These are phyloP conservation scores for Odiellus spinosus DNA, from an alignment of 2,888 invertebrate genomes.

Conservation along the genomic window DNA sequence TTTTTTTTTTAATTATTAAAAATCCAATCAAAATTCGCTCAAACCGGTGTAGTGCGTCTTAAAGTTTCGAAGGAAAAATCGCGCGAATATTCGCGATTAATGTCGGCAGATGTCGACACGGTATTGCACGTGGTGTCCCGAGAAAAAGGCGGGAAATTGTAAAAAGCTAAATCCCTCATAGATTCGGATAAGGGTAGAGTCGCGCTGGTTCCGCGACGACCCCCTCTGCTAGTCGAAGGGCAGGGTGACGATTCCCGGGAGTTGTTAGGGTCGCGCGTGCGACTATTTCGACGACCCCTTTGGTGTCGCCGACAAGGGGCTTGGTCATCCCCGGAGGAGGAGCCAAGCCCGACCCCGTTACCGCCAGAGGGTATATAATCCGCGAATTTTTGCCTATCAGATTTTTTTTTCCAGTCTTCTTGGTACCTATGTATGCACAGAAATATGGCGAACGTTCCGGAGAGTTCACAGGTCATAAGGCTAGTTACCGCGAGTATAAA, in stretches of 20 bases:
- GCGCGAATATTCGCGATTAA: constrained; percentile 20
- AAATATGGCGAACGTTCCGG: constrained; percentile 71
- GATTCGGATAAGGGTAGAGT: constrained; percentile 20
- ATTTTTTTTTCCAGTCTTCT: constrained; percentile 16
- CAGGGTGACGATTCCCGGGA: constrained; percentile 13
- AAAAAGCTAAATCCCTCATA: constrained; percentile 22
- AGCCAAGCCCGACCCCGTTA: background rate
- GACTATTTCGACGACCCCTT: constrained; percentile 11
- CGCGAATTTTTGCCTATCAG: constrained; percentile 7
- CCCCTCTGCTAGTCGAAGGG: constrained; percentile 6
- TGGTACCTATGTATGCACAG: constrained; percentile 61
- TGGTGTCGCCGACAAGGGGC: constrained; percentile 16
- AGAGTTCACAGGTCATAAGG: constrained; percentile 64
- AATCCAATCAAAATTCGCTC: constrained; percentile 1
- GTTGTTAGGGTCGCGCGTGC: constrained; percentile 5
- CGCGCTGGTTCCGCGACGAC: constrained; percentile 14
- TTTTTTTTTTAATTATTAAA: no score
- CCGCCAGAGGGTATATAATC: constrained; percentile 1
- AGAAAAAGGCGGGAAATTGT: constrained; percentile 21
- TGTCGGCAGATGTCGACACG: constrained; percentile 22
- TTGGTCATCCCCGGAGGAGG: constrained; percentile 9
- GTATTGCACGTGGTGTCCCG: constrained; percentile 21
- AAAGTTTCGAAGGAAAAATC: constrained; percentile 22
- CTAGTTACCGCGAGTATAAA: constrained; percentile 71
- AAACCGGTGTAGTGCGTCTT: constrained; percentile 21